Evolutionary conservation across 2,113 vertebrate species (phyloP).

Genomic region (Glaucidium brasilianum): DNA sequence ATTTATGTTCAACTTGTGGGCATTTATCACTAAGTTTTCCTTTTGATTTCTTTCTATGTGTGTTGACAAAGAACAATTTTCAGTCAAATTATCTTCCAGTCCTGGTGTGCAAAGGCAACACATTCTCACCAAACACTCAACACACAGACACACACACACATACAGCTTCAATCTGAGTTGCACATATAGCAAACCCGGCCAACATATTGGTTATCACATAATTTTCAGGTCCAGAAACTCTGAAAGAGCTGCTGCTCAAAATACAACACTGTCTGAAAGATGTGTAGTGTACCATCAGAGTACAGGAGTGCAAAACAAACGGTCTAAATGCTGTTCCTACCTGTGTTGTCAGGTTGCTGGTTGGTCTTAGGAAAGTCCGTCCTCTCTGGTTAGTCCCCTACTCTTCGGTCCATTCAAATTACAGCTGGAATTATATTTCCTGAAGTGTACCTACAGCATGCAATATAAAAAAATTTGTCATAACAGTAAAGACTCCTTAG

Average conservation of each 20-base stretch:
- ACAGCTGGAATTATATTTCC: background rate
- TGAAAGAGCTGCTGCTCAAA: background rate
- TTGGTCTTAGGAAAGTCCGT: background rate
- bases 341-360: fast-evolving
- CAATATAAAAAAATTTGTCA: background rate
- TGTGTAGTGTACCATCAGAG: background rate
- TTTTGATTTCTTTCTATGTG: background rate
- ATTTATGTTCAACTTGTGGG: background rate
- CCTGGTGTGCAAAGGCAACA: background rate
- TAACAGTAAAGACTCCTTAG: background rate
- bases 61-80: background rate
- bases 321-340: background rate
- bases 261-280: background rate
- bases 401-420: background rate
- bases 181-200: background rate
- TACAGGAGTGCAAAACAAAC: background rate
- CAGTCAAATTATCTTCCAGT: background rate
- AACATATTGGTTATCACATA: background rate
- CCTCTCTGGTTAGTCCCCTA: background rate
- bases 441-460: background rate
- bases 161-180: background rate
- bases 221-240: background rate
- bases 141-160: background rate
- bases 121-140: background rate
- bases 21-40: background rate